Evolutionary conservation across 2,797 vertebrate species (phyloP).

Genomic region (Poeciliopsis gracilis): DNA sequence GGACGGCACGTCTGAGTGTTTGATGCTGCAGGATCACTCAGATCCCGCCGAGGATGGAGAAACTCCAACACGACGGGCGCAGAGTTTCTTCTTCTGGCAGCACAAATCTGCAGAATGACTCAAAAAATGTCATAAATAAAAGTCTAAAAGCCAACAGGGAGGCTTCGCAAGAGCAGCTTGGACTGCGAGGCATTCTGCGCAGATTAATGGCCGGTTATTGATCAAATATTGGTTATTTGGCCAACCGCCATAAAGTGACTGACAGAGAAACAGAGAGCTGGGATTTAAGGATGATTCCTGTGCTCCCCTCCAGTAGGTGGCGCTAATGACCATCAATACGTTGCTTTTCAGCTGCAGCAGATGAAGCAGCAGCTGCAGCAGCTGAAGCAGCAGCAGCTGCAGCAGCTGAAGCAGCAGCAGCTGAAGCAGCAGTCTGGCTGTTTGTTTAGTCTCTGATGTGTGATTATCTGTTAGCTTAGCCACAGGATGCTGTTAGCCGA

Average conservation of each 20-base stretch:
- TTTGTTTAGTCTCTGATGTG: no score
- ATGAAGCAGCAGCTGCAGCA: no score
- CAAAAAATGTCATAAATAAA: background rate
- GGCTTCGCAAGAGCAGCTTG: background rate
- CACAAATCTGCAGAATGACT: background rate
- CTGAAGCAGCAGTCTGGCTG: no score
- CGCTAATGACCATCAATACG: no score
- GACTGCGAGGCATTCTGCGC: background rate
- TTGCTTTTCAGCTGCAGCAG: no score
- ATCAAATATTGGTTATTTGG: background rate
- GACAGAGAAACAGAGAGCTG: background rate
- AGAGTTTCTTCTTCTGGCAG: background rate
- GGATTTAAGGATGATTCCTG: background rate
- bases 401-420: no score
- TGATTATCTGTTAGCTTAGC: no score
- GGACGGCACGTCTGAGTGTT: background rate
- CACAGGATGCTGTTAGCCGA: background rate
- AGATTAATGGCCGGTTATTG: background rate
- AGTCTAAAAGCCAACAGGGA: background rate
- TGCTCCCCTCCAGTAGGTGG: no score
- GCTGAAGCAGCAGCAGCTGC: no score
- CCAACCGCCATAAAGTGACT: background rate
- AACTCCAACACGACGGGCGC: background rate
- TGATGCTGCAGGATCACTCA: background rate
- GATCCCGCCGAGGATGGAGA: background rate